phyloP scores from a whole-genome alignment of 1,140 invertebrate genomes.

The Philaenus spumarius region DNA sequence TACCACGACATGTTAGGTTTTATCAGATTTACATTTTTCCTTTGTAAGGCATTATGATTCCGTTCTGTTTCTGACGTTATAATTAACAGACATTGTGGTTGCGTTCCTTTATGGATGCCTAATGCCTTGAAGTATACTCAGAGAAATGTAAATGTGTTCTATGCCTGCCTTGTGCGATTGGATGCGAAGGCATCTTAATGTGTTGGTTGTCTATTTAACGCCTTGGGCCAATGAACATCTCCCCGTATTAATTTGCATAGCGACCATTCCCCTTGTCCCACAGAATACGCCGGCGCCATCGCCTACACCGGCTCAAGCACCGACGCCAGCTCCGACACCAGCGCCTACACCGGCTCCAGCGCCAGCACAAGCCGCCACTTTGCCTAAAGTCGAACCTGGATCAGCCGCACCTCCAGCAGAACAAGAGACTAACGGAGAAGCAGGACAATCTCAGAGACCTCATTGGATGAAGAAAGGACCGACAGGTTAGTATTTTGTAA shows the following conservation, averaged over 20 bases:
- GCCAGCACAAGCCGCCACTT: background rate
- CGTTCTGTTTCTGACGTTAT: no score
- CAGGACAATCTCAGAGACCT: conserved; percentile 28
- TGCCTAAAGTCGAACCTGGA: background rate
- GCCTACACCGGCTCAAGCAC: background rate
- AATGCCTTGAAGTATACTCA: no score
- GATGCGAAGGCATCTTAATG: conserved; percentile 14
- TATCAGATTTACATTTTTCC: no score
- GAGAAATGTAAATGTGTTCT: no score
- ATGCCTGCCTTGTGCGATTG: no score
- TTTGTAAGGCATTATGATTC: no score
- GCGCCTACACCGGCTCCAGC: conserved; percentile 7
- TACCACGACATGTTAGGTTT: no score
- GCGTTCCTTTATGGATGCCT: no score
- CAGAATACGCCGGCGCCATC: background rate
- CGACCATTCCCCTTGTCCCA: conserved; percentile 11
- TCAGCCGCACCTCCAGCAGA: conserved; percentile 2
- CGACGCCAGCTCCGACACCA: conserved; percentile 2
- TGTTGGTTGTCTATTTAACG: conserved; percentile 23
- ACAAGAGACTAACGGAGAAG: conserved; percentile 26
- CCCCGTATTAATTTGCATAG: conserved; percentile 24
- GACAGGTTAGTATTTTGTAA: background rate
- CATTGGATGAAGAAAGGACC: conserved; percentile 34
- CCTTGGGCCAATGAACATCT: conserved; percentile 23
- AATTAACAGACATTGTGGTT: no score